Conservation (phyloP, 2,797 vertebrate genomes). For the Pseudocheirus occidentalis region DNA sequence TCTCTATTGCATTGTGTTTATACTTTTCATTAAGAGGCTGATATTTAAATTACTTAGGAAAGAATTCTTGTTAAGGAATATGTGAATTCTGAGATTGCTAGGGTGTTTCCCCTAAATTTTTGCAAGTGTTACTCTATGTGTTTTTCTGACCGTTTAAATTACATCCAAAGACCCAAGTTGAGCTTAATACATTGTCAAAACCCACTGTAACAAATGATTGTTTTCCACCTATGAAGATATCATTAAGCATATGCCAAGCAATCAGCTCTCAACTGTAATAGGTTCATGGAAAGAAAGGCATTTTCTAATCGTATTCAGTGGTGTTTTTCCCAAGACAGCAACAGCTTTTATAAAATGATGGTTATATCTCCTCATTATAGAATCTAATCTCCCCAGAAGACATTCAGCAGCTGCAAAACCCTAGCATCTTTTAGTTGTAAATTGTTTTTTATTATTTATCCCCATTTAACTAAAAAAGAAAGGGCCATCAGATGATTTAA, state of each 20-base stretch:
- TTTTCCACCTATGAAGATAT: slow-evolving; percentile 82
- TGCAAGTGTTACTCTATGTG: slow-evolving; percentile 42
- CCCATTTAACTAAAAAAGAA: slow-evolving; percentile 86
- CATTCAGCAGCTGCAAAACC: slow-evolving; percentile 85
- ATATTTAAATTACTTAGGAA: slow-evolving; percentile 68
- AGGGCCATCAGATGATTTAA: slow-evolving; percentile 84
- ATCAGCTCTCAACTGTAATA: slow-evolving; percentile 82
- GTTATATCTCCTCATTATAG: slow-evolving; percentile 87
- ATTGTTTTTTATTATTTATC: slow-evolving; percentile 88
- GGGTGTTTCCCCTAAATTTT: slow-evolving; percentile 56
- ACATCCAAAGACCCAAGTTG: slow-evolving; percentile 75
- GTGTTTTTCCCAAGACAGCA: slow-evolving; percentile 86
- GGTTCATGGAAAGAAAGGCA: slow-evolving; percentile 83
- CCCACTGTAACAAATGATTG: slow-evolving; percentile 83
- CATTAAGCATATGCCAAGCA: slow-evolving; percentile 85
- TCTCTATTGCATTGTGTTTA: slow-evolving; percentile 18
- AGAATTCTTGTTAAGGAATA: slow-evolving; percentile 55
- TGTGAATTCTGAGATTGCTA: slow-evolving; percentile 43
- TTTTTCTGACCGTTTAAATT: slow-evolving; percentile 61
- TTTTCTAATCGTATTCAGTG: slow-evolving; percentile 83
- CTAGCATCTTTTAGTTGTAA: slow-evolving; percentile 83
- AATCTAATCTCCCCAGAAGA: slow-evolving; percentile 88
- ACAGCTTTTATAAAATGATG: slow-evolving; percentile 88
- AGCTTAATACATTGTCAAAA: slow-evolving; percentile 80
- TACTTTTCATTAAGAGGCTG: slow-evolving; percentile 50